A percentile compares a stretch with the other conserved stretches of the same genome.
Evolutionary conservation across 1,140 invertebrate genomes (phyloP).

Genomic region (fruit fly (Drosophila melanogaster)): Release_6_plus_ISO1_MT NT_037436.4:1324501-1325000

Average conservation of each 20-base stretch:
- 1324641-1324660: background rate
- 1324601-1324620: background rate
- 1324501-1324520: background rate
- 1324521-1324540: background rate
- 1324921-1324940: slow-evolving; percentile 42
- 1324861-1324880: slow-evolving; percentile 11
- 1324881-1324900: slow-evolving; percentile 14
- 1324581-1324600: background rate
- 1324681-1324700: too few species aligned
- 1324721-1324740: too few species aligned
- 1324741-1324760: background rate
- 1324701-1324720: too few species aligned
- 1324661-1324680: too few species aligned
- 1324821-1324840: slow-evolving; percentile 2
- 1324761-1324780: background rate
- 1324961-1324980: slow-evolving; percentile 43
- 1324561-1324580: background rate
- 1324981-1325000: slow-evolving; percentile 27
- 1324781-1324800: background rate
- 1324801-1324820: slow-evolving; percentile 21
- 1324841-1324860: slow-evolving; percentile 7
- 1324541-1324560: background rate
- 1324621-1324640: background rate
- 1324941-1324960: slow-evolving; percentile 52
- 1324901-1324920: slow-evolving; percentile 24